Evolutionary conservation across 92 coral and sea anemone species (phyloP).

Genomic region (Porites cylindrica): DNA sequence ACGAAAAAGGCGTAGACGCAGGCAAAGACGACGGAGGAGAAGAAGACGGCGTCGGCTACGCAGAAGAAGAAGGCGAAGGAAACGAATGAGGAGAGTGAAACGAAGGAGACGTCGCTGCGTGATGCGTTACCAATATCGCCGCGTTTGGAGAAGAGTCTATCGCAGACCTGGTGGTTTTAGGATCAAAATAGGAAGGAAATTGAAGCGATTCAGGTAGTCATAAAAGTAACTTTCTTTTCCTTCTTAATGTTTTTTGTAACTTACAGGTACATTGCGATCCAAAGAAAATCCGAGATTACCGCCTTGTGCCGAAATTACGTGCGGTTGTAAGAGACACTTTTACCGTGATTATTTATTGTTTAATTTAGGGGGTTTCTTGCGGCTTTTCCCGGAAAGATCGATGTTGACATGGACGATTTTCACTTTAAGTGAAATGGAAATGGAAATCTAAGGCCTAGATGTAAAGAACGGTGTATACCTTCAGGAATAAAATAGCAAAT

Average conservation of each 20-base stretch:
- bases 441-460: no score
- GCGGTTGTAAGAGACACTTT: no score
- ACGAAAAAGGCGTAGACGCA: background rate
- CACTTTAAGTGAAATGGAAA: no score
- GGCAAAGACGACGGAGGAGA: constrained; percentile 26
- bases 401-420: no score
- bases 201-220: constrained; percentile 24
- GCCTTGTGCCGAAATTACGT: no score
- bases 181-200: constrained; percentile 6
- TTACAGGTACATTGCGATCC: no score
- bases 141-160: constrained; percentile 14
- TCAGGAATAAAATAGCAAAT: no score
- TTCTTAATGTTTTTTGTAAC: background rate
- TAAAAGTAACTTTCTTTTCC: background rate
- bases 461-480: background rate
- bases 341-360: no score
- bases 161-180: background rate
- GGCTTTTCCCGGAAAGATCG: no score
- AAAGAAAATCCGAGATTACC: no score
- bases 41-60: constrained; percentile 17
- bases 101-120: constrained; percentile 29
- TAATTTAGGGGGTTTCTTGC: no score
- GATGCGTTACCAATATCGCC: constrained; percentile 5
- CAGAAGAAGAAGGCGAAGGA: background rate
- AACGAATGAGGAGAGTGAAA: background rate